phyloP scores from a whole-genome alignment of 2,797 vertebrate genomes.

The Pangasius sanitwongsei region DNA sequence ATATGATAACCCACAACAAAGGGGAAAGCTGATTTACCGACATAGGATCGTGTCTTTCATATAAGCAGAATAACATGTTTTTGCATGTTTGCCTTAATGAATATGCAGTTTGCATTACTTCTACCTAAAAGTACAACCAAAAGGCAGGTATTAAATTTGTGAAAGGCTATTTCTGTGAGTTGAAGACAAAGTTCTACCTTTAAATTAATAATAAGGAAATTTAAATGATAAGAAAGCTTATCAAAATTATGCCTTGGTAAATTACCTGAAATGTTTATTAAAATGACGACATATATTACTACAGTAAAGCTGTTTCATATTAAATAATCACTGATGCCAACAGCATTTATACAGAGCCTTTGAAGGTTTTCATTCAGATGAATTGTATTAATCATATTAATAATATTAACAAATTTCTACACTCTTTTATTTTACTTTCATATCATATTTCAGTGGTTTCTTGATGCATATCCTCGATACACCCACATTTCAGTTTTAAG shows the following conservation, averaged over 20 bases:
- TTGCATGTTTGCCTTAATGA: neutral
- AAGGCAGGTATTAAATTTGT: neutral
- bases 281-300: neutral
- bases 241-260: neutral
- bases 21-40: neutral
- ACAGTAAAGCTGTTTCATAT: neutral
- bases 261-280: neutral
- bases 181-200: neutral
- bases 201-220: neutral
- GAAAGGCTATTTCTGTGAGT: too few relatives aligned
- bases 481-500: neutral
- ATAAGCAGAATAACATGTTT: neutral
- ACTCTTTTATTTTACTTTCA: neutral
- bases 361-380: neutral
- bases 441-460: neutral
- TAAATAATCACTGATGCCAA: neutral
- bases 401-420: neutral
- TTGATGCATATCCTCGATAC: neutral
- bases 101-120: neutral
- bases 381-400: neutral
- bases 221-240: neutral
- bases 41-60: neutral
- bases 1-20: neutral
- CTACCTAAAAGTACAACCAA: neutral
- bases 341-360: neutral